Conservation (phyloP, 2,113 vertebrate species). For the Salvator merianae region DNA sequence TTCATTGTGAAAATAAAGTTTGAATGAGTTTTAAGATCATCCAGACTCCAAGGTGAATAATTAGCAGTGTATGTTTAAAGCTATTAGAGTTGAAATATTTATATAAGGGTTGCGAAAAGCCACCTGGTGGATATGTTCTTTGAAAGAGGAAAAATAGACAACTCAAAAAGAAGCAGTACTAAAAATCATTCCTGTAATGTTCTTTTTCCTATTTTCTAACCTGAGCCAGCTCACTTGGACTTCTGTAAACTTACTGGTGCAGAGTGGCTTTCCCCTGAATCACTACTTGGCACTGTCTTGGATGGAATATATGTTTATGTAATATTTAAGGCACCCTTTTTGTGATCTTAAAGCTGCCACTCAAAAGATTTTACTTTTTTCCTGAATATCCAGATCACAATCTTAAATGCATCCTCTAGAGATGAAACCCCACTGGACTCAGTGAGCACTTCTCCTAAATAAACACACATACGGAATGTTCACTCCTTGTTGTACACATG, state of each 20-base stretch:
- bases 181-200: conserved; percentile 32
- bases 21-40: conserved; percentile 51
- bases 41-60: conserved; percentile 43
- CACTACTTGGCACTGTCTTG: conserved; percentile 38
- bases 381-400: fast-evolving
- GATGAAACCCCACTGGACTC: neutral
- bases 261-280: conserved; percentile 35
- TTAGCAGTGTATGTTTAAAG: conserved; percentile 42
- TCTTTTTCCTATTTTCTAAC: conserved; percentile 20
- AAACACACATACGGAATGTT: neutral
- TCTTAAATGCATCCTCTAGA: neutral
- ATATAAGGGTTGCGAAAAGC: conserved; percentile 48
- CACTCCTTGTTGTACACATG: neutral
- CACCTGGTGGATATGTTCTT: conserved; percentile 35
- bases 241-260: conserved; percentile 28
- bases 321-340: neutral
- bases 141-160: neutral
- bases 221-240: conserved; percentile 27
- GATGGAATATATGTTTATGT: conserved; percentile 21
- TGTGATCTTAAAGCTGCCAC: conserved; percentile 10
- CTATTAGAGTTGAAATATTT: conserved; percentile 55
- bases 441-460: neutral
- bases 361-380: conserved; percentile 4
- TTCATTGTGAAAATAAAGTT: conserved; percentile 43
- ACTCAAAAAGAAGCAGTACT: conserved; percentile 3